Percentiles rank a stretch among this genome's conserved stretches.
These are phyloP conservation scores for Caenorhabditis uteleia DNA, from an alignment of 2,888 invertebrate genomes.

Conservation along the genomic window DNA sequence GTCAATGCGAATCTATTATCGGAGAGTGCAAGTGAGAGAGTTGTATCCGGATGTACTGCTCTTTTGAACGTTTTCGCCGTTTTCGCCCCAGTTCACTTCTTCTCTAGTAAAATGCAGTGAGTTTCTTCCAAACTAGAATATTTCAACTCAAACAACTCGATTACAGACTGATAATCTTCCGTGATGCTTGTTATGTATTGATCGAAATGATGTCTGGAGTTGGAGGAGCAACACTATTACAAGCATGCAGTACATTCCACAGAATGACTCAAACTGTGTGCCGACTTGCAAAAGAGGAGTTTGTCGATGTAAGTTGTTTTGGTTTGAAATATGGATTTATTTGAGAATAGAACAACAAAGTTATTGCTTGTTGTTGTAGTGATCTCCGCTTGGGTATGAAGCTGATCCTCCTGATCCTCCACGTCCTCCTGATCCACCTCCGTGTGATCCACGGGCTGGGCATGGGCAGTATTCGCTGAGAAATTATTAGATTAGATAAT, in stretches of 20 bases:
- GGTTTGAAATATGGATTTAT: too few relatives aligned
- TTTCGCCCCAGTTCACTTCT: constrained; percentile 61
- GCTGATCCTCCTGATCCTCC: constrained; percentile 31
- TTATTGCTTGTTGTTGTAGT: constrained; percentile 25
- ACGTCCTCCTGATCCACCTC: constrained; percentile 17
- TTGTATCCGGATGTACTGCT: constrained; percentile 62
- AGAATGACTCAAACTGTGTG: constrained; percentile 17
- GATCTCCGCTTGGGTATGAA: too few relatives aligned
- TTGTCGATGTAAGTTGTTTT: constrained; percentile 12
- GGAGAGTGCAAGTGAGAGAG: constrained; percentile 40
- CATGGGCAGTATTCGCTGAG: constrained; percentile 40
- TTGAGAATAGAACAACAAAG: too few relatives aligned
- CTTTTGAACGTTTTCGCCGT: constrained; percentile 61
- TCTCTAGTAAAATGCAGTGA: constrained; percentile 40
- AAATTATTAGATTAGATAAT: not conserved
- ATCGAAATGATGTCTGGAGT: constrained; percentile 37
- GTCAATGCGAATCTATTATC: constrained; percentile 57
- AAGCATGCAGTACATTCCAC: constrained; percentile 24
- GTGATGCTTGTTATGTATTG: constrained; percentile 40
- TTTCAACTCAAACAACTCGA: not conserved
- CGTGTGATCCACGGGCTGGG: constrained; percentile 35
- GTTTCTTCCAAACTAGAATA: not conserved
- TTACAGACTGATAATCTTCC: constrained; percentile 34
- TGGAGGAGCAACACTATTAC: constrained; percentile 15
- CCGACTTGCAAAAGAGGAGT: constrained; percentile 18